A percentile compares a stretch with the other conserved stretches of the same genome.
phyloP scores from a whole-genome alignment of 2,113 vertebrate genomes.

The Malurus melanocephalus region DNA sequence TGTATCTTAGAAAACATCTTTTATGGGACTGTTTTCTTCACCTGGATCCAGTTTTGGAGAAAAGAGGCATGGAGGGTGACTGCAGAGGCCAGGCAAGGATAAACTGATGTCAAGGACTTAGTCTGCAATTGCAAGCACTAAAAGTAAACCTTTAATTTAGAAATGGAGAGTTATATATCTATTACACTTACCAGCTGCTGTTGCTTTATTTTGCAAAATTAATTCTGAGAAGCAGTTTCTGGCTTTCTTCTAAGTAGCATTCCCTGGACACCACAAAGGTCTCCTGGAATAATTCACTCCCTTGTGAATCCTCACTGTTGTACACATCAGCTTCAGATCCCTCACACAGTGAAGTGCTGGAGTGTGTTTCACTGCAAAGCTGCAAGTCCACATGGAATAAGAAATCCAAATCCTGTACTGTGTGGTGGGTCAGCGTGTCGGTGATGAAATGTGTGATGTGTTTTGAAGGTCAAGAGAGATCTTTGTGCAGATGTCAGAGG shows the following conservation, averaged over 20 bases:
- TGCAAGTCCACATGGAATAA: background rate
- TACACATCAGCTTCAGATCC: background rate
- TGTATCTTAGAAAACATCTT: background rate
- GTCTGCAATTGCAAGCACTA: background rate
- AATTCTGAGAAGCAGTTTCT: background rate
- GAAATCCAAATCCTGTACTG: background rate
- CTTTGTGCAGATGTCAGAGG: background rate
- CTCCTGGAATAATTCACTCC: background rate
- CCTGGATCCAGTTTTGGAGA: background rate
- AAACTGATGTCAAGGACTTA: background rate
- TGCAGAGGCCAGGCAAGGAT: background rate
- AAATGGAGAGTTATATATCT: background rate
- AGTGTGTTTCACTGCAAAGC: background rate
- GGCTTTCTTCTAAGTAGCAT: background rate
- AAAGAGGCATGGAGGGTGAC: background rate
- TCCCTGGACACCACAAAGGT: rapidly evolving
- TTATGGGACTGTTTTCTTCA: background rate
- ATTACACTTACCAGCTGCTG: background rate
- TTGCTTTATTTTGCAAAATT: background rate
- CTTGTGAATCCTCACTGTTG: background rate
- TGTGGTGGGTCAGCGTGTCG: background rate
- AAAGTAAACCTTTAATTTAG: background rate
- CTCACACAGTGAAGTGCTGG: background rate
- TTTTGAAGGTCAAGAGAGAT: background rate
- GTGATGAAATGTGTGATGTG: background rate